Evolutionary conservation across 2,797 vertebrate genomes (phyloP).

Genomic region (Enoplosus armatus): DNA sequence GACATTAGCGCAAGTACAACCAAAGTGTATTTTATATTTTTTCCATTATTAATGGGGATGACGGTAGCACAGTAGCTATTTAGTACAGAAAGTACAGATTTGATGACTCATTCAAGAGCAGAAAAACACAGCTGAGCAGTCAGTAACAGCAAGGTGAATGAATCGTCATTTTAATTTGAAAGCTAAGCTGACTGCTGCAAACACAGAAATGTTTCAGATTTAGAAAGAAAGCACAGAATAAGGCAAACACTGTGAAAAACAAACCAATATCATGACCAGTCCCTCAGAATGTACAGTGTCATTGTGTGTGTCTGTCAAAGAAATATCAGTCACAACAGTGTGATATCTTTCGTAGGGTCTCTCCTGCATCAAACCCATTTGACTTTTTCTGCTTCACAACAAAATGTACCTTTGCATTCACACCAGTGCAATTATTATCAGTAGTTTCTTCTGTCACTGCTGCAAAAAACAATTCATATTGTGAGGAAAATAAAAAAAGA

Average conservation of each 20-base stretch:
- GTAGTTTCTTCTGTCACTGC: conserved; percentile 9
- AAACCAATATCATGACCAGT: conserved; percentile 24
- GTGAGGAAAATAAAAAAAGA: neutral
- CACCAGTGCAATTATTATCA: conserved; percentile 7
- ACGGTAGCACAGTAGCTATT: conserved; percentile 24
- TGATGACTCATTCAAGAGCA: conserved; percentile 32
- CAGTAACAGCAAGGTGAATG: conserved; percentile 25
- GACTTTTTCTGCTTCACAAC: neutral
- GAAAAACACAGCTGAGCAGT: conserved; percentile 37
- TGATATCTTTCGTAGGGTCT: conserved; percentile 5
- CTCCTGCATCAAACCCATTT: neutral
- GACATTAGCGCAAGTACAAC: conserved; percentile 20
- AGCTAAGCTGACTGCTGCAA: conserved; percentile 32
- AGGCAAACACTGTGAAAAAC: conserved; percentile 48
- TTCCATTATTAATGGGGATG: conserved; percentile 18
- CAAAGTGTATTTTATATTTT: conserved; percentile 32
- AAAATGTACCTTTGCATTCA: conserved; percentile 24
- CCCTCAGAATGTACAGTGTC: conserved; percentile 31
- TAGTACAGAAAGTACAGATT: conserved; percentile 23
- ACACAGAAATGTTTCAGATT: conserved; percentile 26
- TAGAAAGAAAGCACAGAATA: conserved; percentile 30
- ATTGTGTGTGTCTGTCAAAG: conserved; percentile 12
- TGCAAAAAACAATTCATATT: neutral
- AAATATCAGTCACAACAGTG: conserved; percentile 21
- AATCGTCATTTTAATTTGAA: conserved; percentile 46